Percentiles rank a stretch among this genome's conserved stretches.
phyloP scores from a whole-genome alignment of 2,888 invertebrate species.

The Phlogophora meticulosa region DNA sequence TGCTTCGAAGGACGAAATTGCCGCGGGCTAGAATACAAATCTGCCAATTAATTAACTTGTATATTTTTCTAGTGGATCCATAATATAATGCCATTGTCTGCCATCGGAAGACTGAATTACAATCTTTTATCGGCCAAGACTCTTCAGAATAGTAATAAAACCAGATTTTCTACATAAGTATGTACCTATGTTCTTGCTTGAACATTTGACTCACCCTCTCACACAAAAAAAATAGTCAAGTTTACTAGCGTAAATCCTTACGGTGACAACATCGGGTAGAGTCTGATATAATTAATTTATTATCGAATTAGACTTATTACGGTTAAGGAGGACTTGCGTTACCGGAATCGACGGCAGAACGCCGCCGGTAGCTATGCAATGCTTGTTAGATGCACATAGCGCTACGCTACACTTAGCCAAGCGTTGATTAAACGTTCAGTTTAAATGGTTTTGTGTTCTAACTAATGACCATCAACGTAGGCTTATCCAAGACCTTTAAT shows the following conservation, averaged over 20 bases:
- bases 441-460: slow-evolving; percentile 10
- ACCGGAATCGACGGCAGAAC: slow-evolving; percentile 53
- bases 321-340: slow-evolving; percentile 52
- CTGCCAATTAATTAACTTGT: not conserved
- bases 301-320: slow-evolving; percentile 39
- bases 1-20: not conserved
- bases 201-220: slow-evolving; percentile 10
- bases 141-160: not conserved
- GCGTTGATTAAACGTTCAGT: slow-evolving; percentile 36
- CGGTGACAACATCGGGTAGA: slow-evolving; percentile 40
- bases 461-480: not conserved
- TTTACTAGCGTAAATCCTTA: slow-evolving; percentile 44
- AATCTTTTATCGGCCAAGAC: not conserved
- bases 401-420: slow-evolving; percentile 36
- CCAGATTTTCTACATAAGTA: not conserved
- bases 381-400: slow-evolving; percentile 48
- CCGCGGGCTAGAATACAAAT: not conserved
- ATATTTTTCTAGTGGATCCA: not conserved
- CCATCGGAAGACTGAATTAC: not conserved
- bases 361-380: slow-evolving; percentile 44
- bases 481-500: not conserved
- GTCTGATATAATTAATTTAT: slow-evolving; percentile 55
- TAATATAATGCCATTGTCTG: not conserved
- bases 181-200: not conserved
- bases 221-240: slow-evolving; percentile 22